These are phyloP conservation scores for Drosophila pullipes DNA, from an alignment of 2,888 invertebrate species.

Conservation along the genomic window DNA sequence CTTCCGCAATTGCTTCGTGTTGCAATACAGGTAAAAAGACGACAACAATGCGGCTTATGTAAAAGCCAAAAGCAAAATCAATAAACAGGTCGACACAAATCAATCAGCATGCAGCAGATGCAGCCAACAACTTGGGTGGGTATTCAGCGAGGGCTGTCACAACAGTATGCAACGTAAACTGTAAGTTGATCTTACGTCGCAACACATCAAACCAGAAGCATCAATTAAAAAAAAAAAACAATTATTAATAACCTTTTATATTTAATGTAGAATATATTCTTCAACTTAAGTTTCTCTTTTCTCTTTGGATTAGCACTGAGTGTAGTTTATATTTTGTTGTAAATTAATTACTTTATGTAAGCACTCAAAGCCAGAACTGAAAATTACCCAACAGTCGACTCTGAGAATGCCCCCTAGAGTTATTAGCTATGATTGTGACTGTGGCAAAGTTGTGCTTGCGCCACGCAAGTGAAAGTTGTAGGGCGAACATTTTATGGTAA, in stretches of 20 bases:
- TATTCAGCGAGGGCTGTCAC: constrained; percentile 18
- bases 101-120: constrained; percentile 69
- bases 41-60: constrained; percentile 55
- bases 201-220: background rate
- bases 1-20: constrained; percentile 74
- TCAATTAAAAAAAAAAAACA: background rate
- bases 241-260: background rate
- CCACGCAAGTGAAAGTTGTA: constrained; percentile 71
- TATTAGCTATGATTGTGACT: constrained; percentile 7
- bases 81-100: constrained; percentile 67
- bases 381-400: constrained; percentile 29
- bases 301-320: background rate
- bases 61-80: constrained; percentile 54
- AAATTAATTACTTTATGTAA: constrained; percentile 25
- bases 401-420: constrained; percentile 24
- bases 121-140: constrained; percentile 54
- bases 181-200: background rate
- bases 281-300: background rate
- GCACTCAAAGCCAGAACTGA: constrained; percentile 31
- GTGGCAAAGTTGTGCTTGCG: constrained; percentile 29
- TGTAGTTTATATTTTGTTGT: background rate
- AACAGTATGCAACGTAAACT: background rate
- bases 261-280: background rate
- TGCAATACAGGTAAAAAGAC: constrained; percentile 49
- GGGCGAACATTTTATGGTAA: constrained; percentile 62